These are phyloP conservation scores for Darevskia mixta DNA, from an alignment of 2,797 vertebrate genomes.

Conservation along the genomic window DNA sequence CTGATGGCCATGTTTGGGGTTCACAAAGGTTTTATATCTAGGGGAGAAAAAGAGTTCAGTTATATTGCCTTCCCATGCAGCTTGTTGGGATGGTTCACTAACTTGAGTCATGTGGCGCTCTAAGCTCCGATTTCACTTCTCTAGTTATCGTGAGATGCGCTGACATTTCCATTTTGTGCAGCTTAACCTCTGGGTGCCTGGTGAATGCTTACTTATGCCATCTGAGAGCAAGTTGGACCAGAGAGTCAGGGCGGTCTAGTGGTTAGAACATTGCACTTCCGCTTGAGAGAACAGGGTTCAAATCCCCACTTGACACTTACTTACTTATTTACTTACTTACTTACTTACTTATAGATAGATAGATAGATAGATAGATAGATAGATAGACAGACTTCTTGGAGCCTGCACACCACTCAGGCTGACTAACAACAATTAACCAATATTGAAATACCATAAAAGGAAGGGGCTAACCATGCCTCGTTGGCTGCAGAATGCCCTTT, in stretches of 20 bases:
- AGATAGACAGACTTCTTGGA: too few relatives aligned
- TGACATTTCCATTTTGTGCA: not conserved
- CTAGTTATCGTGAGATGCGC: not conserved
- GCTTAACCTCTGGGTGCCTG: not conserved
- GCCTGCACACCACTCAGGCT: too few relatives aligned
- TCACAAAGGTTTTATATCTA: not conserved
- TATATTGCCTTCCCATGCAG: not conserved
- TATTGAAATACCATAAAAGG: too few relatives aligned
- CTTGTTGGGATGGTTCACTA: not conserved
- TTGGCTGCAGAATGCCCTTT: too few relatives aligned
- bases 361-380: too few relatives aligned
- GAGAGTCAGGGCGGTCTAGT: not conserved
- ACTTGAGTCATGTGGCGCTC: not conserved
- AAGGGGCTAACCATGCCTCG: too few relatives aligned
- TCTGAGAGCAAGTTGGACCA: not conserved
- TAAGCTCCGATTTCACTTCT: not conserved
- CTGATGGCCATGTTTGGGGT: not conserved
- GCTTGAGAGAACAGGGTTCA: not conserved
- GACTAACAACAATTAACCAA: too few relatives aligned
- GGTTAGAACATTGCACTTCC: not conserved
- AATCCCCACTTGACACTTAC: not conserved
- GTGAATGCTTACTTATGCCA: not conserved
- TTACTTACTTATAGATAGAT: too few relatives aligned
- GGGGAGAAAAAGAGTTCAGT: not conserved
- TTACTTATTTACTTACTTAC: not conserved